Conservation (phyloP, 1,140 invertebrate genomes). For the Tenebrio molitor region DNA sequence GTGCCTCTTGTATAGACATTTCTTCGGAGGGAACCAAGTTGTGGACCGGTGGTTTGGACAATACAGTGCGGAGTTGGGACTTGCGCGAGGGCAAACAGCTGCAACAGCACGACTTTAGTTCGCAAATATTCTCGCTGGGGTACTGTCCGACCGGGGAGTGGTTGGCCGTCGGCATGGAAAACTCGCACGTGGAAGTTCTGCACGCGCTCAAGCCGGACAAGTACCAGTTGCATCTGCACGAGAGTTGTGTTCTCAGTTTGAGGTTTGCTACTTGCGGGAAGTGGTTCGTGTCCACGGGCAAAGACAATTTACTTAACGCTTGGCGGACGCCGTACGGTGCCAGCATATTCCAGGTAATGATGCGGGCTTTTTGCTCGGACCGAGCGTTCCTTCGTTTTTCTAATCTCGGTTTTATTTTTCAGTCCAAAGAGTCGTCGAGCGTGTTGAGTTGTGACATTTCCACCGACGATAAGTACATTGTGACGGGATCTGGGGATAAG, state of each 20-base stretch:
- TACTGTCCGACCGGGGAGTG: constrained; percentile 98
- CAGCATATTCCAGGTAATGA: constrained; percentile 97
- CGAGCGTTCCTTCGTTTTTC: too few species aligned
- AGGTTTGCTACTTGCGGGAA: constrained; percentile 97
- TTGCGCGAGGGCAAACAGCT: constrained; percentile 89
- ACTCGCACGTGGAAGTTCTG: constrained; percentile 97
- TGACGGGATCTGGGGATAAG: constrained; percentile 98
- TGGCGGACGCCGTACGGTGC: constrained; percentile 99
- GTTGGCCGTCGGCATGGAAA: constrained; percentile 99
- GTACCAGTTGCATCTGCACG: constrained; percentile 97
- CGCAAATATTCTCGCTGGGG: constrained; percentile 94
- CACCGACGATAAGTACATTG: constrained; percentile 98
- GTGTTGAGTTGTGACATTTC: constrained; percentile 99
- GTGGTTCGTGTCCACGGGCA: constrained; percentile 99
- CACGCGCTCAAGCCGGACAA: constrained; percentile 96
- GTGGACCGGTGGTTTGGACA: constrained; percentile 97
- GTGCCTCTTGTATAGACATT: constrained; percentile 97
- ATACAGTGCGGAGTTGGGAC: constrained; percentile 95
- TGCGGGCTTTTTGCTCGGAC: too few species aligned
- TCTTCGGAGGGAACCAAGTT: constrained; percentile 94
- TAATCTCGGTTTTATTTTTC: constrained; percentile 68
- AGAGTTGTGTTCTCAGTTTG: constrained; percentile 97
- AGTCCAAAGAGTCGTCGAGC: constrained; percentile 98
- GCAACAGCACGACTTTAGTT: constrained; percentile 91
- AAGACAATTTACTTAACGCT: constrained; percentile 98